Base-by-base conservation (phyloP, 2,113 vertebrate genomes). In the Tretioscincus oriximinensis region DNA sequence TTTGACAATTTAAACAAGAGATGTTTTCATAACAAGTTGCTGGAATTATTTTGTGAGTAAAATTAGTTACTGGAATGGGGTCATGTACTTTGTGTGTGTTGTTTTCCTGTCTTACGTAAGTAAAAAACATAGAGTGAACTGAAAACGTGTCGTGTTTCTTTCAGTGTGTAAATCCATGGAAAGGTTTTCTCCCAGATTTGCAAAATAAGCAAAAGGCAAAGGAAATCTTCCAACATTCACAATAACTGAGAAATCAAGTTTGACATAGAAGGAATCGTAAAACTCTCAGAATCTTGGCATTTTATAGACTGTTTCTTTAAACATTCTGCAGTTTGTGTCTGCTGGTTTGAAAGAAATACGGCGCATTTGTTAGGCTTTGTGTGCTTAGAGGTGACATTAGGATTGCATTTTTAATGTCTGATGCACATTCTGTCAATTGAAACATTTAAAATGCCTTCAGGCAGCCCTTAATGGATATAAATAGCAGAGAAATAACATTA, bases 321-420 rank as follows among this genome's bases (percentile, higher is more conserved):
- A 10, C 76, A 81, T 68, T 67, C n/a, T 41, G 20, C 11, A 75
- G 69, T 8, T 4, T 73, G 70, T 6, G 2, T 51, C 3, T 65
- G n/a, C 10, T 9, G 21, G 47, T 14, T 60, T 61, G 70, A 18
- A 77, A 7, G 2, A n/a, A 69, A 51, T 9, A 60, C 6, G 65
- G 64, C 67, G 61, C 0, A 0, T 58, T 58, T 58, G 54, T 58
- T 58, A 58, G 54, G 54, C 54, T 58, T 47, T 81, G 61, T 16
- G 51, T 9, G 4, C 4, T n/a, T 49, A 73, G 80, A 1, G 4
- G 21, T 2, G 45, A 58, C 0, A 0, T 5, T n/a, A 63, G 7
- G 2, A 20, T 86, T 58, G 14, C 14, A 16, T 14, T 18, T 12
- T 61, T n/a, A 65, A 60, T 54, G 71, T 78, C 9, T 6, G n/a